These are phyloP conservation scores for Anagyrus pseudococci DNA, from an alignment of 2,888 invertebrate genomes.

Conservation along the genomic window DNA sequence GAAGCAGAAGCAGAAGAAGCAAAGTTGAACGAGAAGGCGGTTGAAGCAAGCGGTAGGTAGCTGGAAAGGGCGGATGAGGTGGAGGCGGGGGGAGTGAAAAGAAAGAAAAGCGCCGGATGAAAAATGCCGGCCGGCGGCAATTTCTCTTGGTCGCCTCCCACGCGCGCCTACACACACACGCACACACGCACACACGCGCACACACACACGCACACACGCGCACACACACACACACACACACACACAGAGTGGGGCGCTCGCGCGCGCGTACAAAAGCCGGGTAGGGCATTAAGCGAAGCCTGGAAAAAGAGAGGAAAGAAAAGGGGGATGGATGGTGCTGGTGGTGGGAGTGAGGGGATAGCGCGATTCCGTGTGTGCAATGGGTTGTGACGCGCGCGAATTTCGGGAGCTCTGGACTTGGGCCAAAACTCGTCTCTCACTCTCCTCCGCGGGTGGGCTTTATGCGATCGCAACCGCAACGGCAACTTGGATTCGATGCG, in stretches of 20 bases:
- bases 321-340: conserved; percentile 29
- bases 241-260: too few species aligned
- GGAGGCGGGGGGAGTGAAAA: conserved; percentile 36
- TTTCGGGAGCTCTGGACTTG: conserved; percentile 40
- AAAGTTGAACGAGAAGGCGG: too few species aligned
- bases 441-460: too few species aligned
- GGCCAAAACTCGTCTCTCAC: conserved; percentile 55
- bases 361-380: conserved; percentile 44
- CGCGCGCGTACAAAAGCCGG: conserved; percentile 27
- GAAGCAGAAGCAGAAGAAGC: conserved; percentile 1
- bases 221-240: conserved; percentile 22
- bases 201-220: conserved; percentile 19
- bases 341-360: conserved; percentile 24
- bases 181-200: too few species aligned
- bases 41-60: too few species aligned
- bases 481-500: conserved; percentile 43
- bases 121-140: conserved; percentile 39
- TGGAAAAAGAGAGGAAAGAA: too few species aligned
- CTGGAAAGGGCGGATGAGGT: conserved; percentile 25
- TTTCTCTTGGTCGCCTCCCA: conserved; percentile 41
- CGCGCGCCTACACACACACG: conserved; percentile 21
- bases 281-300: too few species aligned
- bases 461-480: too few species aligned
- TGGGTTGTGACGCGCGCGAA: conserved; percentile 43
- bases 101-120: conserved; percentile 21